Evolutionary conservation across 2,113 vertebrate species (phyloP), one percentile per base, ranked within the genome.

Genomic region (Neodon shergylaensis): DNA sequence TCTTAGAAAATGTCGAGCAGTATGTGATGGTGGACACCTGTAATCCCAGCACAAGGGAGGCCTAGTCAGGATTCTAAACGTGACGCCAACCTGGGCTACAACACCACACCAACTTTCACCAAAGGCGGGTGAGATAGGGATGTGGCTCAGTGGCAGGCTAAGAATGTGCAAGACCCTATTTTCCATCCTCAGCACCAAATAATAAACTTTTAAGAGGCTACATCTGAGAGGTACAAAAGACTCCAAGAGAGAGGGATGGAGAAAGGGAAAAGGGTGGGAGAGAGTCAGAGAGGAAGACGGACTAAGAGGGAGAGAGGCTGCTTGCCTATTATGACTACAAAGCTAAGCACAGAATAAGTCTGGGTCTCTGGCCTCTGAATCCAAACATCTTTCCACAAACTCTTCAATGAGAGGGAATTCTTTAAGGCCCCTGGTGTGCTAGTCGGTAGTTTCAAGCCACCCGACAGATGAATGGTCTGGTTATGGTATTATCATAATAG

Each of bases 311-410:
- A 78, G 63, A 74, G 47, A 68, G 10, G 44, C 31, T 72, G 13
- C 91, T 81, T 85, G 72, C 33, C 31, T 44, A 77, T 49, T 44
- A 77, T 49, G 49, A 28, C 85, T 86, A 93, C 44, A 85, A 88
- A 93, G 22, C 24, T 54, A 94, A 79, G 58, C 74, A 68, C 5
- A 82, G 26, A 91, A 72, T 68, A 31, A 90, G 52, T 12, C 68
- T 47, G 74, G 28, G n/a, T 95, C 26, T 91, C 42, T 91, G 72
- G 78, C 78, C 22, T 91, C 90, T 85, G 65, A 49, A 76, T 89
- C n/a, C 44, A 91, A 42, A 95, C 84, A 42, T 84, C 58, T 73
- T 84, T 74, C 87, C 52, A 85, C 21, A n/a, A 82, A 78, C 68
- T 92, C 39, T 92, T 95, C 61, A 44, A 36, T 10, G 44, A 5